These are phyloP conservation scores for Heteropelma amictum DNA, from an alignment of 2,888 invertebrate species.

Conservation along the genomic window DNA sequence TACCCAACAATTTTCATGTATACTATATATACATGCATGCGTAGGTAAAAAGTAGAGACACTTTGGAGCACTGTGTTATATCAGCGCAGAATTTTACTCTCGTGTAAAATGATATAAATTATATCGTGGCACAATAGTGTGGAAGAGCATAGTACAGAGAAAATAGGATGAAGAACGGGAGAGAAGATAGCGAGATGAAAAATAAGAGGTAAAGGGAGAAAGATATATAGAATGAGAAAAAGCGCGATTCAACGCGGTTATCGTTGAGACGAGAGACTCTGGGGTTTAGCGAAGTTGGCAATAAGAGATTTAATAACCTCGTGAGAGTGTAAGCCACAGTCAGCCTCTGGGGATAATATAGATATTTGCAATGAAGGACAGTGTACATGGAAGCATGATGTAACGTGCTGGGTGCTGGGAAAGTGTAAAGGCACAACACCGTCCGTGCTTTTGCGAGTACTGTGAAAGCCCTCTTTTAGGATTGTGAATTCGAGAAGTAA, in stretches of 20 bases:
- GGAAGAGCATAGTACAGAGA: conserved; percentile 5
- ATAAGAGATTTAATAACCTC: conserved; percentile 65
- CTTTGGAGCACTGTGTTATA: conserved; percentile 28
- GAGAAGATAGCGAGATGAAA: background rate
- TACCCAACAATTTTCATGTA: too few species aligned
- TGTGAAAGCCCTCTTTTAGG: conserved; percentile 17
- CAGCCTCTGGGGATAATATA: conserved; percentile 14
- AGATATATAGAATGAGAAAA: conserved; percentile 12
- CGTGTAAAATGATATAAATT: conserved; percentile 6
- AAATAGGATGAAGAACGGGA: conserved; percentile 3
- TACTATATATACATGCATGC: too few species aligned
- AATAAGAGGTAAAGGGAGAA: background rate
- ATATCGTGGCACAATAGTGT: conserved; percentile 25
- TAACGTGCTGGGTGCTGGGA: conserved; percentile 14
- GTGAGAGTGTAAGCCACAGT: conserved; percentile 52
- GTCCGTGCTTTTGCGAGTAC: conserved; percentile 26
- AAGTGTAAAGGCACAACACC: conserved; percentile 20
- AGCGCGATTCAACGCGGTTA: conserved; percentile 39
- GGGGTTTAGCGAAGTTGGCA: conserved; percentile 55
- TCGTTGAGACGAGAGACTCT: conserved; percentile 37
- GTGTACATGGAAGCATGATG: conserved; percentile 22
- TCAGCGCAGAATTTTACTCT: background rate
- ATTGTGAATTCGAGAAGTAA: conserved; percentile 33
- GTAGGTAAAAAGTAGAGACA: conserved; percentile 22
- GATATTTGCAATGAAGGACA: background rate